Evolutionary conservation across 2,888 invertebrate species (phyloP), one percentile per base, ranked within the genome.

Genomic region (Spicauda simplicius): DNA sequence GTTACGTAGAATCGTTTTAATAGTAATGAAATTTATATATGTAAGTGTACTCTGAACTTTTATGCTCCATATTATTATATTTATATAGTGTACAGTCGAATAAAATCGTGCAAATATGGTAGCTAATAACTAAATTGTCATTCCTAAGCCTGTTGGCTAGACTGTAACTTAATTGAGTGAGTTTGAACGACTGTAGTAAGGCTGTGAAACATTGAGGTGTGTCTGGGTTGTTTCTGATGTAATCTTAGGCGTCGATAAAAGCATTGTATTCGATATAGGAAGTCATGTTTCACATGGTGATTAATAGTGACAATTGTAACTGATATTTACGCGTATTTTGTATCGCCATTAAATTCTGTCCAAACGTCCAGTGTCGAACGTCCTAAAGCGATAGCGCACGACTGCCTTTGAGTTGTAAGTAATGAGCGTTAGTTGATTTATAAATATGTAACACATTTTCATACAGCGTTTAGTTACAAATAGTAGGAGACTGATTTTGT

Each of bases 401-500:
- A 82, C 83, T 84, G 85, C 82, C 83, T 80, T 76, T 76, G 74
- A 77, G 72, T 80, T 82, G 71, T 77, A 79, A 79, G 77, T 79
- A 74, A 69, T 71, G 70, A 74, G 72, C 61, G 70, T 75, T 80
- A 76, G 77, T 80, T 80, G 75, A 77, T 82, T 83, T 80, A 68
- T 72, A 71, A 80, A 25, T 25, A 25, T 25, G 25, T 78, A 41
- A 74, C 73, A 82, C 77, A 77, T 82, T 80, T 74, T 77, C 78
- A 78, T 77, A 80, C 75, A 83, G 81, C 83, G 83, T 81, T 85
- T 83, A 79, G 83, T 85, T 88, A 90, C 89, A 90, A 90, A 90
- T 89, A 88, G 90, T 90, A 90, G 90, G 91, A 92, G 92, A 92
- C 92, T 93, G 92, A 93, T 91, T 91, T 91, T 92, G 87, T 91